Evolutionary conservation across 2,113 vertebrate genomes (phyloP), one percentile per base, ranked within the genome.

Genomic region (Campylomormyrus numenius): DNA sequence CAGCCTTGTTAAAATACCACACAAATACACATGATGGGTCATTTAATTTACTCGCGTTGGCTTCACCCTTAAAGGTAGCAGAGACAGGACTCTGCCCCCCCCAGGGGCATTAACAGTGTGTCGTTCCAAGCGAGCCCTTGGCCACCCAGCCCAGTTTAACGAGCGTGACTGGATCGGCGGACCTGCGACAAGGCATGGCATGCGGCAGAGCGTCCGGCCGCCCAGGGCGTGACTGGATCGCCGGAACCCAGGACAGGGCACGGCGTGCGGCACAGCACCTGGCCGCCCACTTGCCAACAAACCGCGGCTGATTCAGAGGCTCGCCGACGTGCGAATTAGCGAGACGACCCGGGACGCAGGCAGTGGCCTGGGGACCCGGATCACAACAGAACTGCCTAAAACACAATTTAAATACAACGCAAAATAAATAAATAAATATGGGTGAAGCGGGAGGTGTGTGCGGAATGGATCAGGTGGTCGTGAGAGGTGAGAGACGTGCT

Each of bases 71-170:
- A 42, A 27, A 86, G 85, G 48, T 27, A 27, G 9, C 58, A n/a
- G 58, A 66, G 42, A 0, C 46, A 15, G 24, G 21, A 85, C n/a
- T 49, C 45, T 11, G 6, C 8, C 42, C 13, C 19, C 24, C n/a
- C 13, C 24, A n/a, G 46, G 85, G 46, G 48, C 24, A 15, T 45
- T 46, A 87, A 87, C 13, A 5, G 88, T 42, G 45, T 92, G 92
- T 94, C 95, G 95, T 95, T 94, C 95, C 94, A 95, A 94, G 94
- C 94, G 93, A 95, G 94, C 94, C 92, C 91, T 94, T 95, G 95
- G 95, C 95, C 94, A 94, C 93, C 94, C 94, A 94, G 95, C 95
- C 95, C 94, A 96, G 95, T 95, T 95, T 95, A 21, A 86, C 8
- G 93, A 95, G 91, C 91, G 92, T 95, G 94, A 95, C 95, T 94